Evolutionary conservation across 2,797 vertebrate genomes (phyloP).

Genomic region (Knipowitschia caucasica): DNA sequence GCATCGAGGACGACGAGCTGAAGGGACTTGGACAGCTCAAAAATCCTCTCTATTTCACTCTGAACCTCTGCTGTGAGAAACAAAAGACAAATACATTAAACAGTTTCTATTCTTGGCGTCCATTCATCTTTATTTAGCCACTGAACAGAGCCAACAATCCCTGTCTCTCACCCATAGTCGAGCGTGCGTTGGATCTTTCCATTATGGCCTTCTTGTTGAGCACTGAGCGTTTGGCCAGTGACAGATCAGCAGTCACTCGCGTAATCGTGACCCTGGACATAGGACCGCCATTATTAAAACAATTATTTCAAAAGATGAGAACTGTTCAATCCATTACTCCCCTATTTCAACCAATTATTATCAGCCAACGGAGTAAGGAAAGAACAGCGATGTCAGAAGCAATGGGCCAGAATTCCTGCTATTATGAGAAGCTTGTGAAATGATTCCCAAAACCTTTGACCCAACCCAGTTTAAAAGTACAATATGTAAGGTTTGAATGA

Average conservation of each 20-base stretch:
- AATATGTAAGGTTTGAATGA: too few relatives aligned
- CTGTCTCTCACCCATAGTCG: conserved; percentile 86
- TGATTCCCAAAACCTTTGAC: too few relatives aligned
- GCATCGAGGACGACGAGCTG: conserved; percentile 93
- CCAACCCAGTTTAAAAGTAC: conserved; percentile 51
- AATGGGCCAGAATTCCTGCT: too few relatives aligned
- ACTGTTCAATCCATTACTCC: conserved; percentile 42
- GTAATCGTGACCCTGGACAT: conserved; percentile 91
- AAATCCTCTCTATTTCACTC: conserved; percentile 95
- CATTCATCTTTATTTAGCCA: conserved; percentile 40
- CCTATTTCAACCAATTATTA: too few relatives aligned
- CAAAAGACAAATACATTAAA: conserved; percentile 2
- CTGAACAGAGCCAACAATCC: conserved; percentile 16
- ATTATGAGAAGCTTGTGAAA: too few relatives aligned
- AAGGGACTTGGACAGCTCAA: conserved; percentile 92
- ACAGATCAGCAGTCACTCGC: conserved; percentile 93
- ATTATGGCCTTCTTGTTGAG: conserved; percentile 96
- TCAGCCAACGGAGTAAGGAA: too few relatives aligned
- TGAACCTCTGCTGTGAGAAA: conserved; percentile 86
- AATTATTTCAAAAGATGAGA: conserved; percentile 46
- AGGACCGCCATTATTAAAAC: conserved; percentile 48
- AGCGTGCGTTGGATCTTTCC: conserved; percentile 91
- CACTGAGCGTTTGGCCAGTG: conserved; percentile 91
- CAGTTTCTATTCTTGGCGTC: conserved; percentile 39
- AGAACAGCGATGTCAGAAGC: too few relatives aligned